Conservation (phyloP, 2,888 invertebrate species). For the Tetropium fuscum region DNA sequence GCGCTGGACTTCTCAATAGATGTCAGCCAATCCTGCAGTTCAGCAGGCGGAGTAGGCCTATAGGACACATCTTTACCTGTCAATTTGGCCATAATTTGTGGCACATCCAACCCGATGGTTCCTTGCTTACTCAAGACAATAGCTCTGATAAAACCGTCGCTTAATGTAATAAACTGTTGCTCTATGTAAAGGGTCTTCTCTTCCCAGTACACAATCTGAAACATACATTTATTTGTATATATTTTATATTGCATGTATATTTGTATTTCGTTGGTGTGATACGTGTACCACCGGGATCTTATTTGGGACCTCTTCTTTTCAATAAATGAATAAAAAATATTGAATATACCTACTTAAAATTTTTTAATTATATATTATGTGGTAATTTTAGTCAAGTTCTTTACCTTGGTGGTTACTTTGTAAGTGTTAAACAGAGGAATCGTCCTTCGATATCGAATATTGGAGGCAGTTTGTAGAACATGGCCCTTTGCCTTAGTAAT, state of each 20-base stretch:
- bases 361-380: too few species aligned
- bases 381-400: too few species aligned
- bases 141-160: slow-evolving; percentile 85
- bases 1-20: slow-evolving; percentile 84
- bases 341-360: too few species aligned
- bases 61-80: slow-evolving; percentile 71
- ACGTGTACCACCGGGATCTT: too few species aligned
- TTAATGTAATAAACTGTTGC: slow-evolving; percentile 82
- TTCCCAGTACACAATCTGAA: slow-evolving; percentile 88
- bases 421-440: slow-evolving; percentile 83
- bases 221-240: slow-evolving; percentile 34
- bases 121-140: slow-evolving; percentile 83
- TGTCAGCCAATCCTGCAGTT: slow-evolving; percentile 81
- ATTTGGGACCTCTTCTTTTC: too few species aligned
- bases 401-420: slow-evolving; percentile 80
- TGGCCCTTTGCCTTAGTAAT: slow-evolving; percentile 71
- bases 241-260: too few species aligned
- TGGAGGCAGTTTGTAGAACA: slow-evolving; percentile 82
- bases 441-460: slow-evolving; percentile 82
- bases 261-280: too few species aligned
- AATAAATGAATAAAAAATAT: too few species aligned
- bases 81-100: slow-evolving; percentile 75
- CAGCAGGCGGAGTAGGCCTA: slow-evolving; percentile 76
- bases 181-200: slow-evolving; percentile 87
- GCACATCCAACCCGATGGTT: slow-evolving; percentile 75